Evolutionary conservation across 2,888 invertebrate genomes (phyloP).

Genomic region (Fabriciana adippe): DNA sequence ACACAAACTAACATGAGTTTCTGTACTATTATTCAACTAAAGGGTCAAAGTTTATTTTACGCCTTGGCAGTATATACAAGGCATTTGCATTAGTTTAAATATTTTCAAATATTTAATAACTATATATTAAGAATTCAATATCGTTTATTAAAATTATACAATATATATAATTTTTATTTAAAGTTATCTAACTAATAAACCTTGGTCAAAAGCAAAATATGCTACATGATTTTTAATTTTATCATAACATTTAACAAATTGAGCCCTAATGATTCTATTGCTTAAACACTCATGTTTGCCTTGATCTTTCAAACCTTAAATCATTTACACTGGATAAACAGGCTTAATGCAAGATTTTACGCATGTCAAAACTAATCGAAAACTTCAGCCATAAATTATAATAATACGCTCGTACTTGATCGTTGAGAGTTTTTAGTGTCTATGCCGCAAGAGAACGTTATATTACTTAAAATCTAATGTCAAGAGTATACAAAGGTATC

Average conservation of each 20-base stretch:
- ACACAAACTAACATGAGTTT: conserved; percentile 35
- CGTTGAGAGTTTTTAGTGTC: conserved; percentile 1
- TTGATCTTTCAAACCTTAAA: conserved; percentile 41
- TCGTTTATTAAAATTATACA: too few species aligned
- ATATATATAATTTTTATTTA: background rate
- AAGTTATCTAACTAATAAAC: background rate
- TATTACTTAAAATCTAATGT: too few species aligned
- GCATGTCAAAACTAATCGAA: conserved; percentile 36
- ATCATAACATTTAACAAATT: conserved; percentile 20
- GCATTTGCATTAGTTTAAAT: background rate
- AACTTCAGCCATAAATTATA: conserved; percentile 30
- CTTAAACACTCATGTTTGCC: conserved; percentile 37
- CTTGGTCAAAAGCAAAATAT: background rate
- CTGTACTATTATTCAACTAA: conserved; percentile 12
- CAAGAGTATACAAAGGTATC: too few species aligned
- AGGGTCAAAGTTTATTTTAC: conserved; percentile 21
- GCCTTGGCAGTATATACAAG: conserved; percentile 1
- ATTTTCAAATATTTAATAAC: background rate
- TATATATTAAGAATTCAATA: too few species aligned
- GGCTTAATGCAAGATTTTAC: conserved; percentile 37
- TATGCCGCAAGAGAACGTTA: background rate
- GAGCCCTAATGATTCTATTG: conserved; percentile 36
- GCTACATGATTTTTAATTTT: background rate
- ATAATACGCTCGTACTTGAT: conserved; percentile 19
- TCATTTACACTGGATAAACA: conserved; percentile 37